Evolutionary conservation across 1,140 invertebrate species (phyloP).

Genomic region (Brachionus koreanus): DNA sequence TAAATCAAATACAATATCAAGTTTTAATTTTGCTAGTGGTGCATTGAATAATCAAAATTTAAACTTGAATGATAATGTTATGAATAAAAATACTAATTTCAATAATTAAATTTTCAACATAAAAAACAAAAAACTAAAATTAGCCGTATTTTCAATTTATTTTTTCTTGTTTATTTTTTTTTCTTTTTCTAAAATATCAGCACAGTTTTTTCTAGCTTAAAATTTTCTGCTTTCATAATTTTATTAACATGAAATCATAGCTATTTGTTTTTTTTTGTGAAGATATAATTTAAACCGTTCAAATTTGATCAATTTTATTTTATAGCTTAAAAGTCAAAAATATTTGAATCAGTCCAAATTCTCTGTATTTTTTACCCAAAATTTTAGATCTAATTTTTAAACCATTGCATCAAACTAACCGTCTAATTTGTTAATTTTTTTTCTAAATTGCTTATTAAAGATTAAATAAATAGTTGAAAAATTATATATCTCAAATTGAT

Average conservation of each 20-base stretch:
- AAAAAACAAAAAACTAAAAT: neutral
- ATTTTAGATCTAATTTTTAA: neutral
- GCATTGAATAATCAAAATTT: constrained; percentile 6
- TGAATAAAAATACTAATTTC: constrained; percentile 1
- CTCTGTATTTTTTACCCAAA: neutral
- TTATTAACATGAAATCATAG: neutral
- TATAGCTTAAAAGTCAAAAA: neutral
- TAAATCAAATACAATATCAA: constrained; percentile 15
- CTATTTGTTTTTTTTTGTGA: neutral
- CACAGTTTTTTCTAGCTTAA: neutral
- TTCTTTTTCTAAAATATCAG: neutral
- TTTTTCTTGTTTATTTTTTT: neutral
- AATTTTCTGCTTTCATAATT: neutral
- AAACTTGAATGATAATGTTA: constrained; percentile 5
- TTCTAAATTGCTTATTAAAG: neutral
- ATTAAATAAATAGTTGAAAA: constrained; percentile 25
- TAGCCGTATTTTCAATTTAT: neutral
- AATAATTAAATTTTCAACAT: neutral
- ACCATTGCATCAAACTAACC: neutral
- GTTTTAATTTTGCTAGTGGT: neutral
- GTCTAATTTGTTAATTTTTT: constrained; percentile 8
- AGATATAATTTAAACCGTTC: neutral
- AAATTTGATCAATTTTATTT: neutral
- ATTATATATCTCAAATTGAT: neutral
- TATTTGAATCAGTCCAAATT: neutral